Percentiles rank a stretch among this genome's conserved stretches.
Conservation (phyloP, 2,888 invertebrate genomes). For the Laspeyria flexula region DNA sequence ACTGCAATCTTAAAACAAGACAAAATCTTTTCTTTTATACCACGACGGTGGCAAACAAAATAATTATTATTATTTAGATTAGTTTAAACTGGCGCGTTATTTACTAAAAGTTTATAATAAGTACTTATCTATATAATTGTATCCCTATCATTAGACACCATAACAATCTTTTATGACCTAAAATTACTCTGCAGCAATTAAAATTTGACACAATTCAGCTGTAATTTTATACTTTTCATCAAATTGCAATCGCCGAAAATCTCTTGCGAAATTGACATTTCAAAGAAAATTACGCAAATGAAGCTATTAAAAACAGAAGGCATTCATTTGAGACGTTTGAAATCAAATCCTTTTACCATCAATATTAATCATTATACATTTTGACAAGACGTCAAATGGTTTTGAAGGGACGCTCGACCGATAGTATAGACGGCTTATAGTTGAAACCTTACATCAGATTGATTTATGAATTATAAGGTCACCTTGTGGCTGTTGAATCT, state of each 20-base stretch:
- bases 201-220: slow-evolving; percentile 6
- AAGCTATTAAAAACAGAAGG: slow-evolving; percentile 35
- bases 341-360: slow-evolving; percentile 20
- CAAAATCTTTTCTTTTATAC: no score
- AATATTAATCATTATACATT: slow-evolving; percentile 37
- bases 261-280: slow-evolving; percentile 20
- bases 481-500: slow-evolving; percentile 23
- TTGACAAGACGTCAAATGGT: slow-evolving; percentile 37
- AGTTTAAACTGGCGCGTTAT: background rate
- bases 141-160: no score
- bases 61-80: no score
- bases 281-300: slow-evolving; percentile 26
- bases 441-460: slow-evolving; percentile 22
- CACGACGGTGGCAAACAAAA: no score
- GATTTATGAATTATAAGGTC: slow-evolving; percentile 39
- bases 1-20: no score
- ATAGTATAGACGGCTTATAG: no score
- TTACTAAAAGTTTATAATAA: background rate
- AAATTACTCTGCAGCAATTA: slow-evolving; percentile 6
- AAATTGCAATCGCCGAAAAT: slow-evolving; percentile 31
- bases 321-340: slow-evolving; percentile 19
- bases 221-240: slow-evolving; percentile 25
- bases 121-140: background rate
- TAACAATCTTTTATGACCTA: background rate
- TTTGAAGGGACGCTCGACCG: slow-evolving; percentile 16